Evolutionary conservation across 2,797 vertebrate species (phyloP).

Genomic region (Chrosomus eos): DNA sequence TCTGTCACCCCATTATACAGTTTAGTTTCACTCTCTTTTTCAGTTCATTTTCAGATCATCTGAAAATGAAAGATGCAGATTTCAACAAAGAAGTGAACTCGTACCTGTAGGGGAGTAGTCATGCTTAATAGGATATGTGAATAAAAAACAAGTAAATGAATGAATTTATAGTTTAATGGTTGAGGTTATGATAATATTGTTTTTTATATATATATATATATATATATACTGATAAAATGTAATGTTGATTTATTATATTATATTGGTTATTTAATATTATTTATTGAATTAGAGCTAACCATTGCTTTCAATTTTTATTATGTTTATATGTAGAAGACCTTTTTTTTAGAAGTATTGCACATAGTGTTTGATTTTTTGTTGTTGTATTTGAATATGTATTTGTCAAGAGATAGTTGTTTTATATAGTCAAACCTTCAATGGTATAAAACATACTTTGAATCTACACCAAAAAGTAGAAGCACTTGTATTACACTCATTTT

Average conservation of each 20-base stretch:
- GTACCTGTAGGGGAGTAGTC: conserved; percentile 36
- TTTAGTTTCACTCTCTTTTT: conserved; percentile 41
- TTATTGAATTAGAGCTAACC: not conserved
- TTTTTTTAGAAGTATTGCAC: not conserved
- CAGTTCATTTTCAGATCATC: conserved; percentile 32
- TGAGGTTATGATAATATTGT: not conserved
- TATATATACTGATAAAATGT: not conserved
- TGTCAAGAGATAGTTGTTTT: not conserved
- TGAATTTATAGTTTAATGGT: conserved; percentile 8
- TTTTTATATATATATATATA: too few relatives aligned
- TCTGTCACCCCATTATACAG: conserved; percentile 18
- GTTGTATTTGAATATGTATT: not conserved
- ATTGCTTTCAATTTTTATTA: not conserved
- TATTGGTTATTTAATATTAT: not conserved
- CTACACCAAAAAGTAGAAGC: not conserved
- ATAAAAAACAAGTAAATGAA: conserved; percentile 31
- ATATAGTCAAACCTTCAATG: not conserved
- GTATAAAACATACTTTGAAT: not conserved
- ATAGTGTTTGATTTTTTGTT: not conserved
- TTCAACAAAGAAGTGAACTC: conserved; percentile 34
- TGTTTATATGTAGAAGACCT: not conserved
- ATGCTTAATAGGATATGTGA: conserved; percentile 21
- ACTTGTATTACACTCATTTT: not conserved
- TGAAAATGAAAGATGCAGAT: conserved; percentile 29
- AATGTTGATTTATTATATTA: not conserved